phyloP scores from a whole-genome alignment of 2,113 vertebrate genomes.

The Ictidomys tridecemlineatus region DNA sequence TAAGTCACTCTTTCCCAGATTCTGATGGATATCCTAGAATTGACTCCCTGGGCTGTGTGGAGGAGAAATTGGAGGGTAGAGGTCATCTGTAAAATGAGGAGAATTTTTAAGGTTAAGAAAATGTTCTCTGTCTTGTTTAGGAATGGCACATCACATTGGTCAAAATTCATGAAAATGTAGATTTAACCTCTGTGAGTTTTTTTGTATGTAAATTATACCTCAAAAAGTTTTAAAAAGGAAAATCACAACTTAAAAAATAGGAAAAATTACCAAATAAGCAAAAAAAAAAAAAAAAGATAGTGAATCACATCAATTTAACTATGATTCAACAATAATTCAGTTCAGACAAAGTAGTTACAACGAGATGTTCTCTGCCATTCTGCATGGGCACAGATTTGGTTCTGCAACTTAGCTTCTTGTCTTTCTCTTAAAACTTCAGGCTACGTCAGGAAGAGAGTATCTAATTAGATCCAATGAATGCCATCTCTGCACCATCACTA shows the following conservation, averaged over 20 bases:
- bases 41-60: accelerated
- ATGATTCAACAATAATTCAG: not conserved
- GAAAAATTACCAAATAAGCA: not conserved
- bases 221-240: not conserved
- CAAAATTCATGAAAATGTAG: not conserved
- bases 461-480: not conserved
- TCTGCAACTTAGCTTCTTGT: not conserved
- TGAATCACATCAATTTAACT: not conserved
- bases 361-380: not conserved
- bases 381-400: not conserved
- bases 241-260: not conserved
- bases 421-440: not conserved
- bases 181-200: not conserved
- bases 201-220: not conserved
- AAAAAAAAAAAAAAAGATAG: no score
- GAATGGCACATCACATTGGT: not conserved
- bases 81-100: not conserved
- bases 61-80: no score
- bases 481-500: not conserved
- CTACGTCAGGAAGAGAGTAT: not conserved
- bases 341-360: not conserved
- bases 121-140: not conserved
- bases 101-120: not conserved
- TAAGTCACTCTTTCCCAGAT: not conserved
- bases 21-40: not conserved